These are phyloP conservation scores for Acanthoscelides obtectus DNA, from an alignment of 2,888 invertebrate species.

Conservation along the genomic window DNA sequence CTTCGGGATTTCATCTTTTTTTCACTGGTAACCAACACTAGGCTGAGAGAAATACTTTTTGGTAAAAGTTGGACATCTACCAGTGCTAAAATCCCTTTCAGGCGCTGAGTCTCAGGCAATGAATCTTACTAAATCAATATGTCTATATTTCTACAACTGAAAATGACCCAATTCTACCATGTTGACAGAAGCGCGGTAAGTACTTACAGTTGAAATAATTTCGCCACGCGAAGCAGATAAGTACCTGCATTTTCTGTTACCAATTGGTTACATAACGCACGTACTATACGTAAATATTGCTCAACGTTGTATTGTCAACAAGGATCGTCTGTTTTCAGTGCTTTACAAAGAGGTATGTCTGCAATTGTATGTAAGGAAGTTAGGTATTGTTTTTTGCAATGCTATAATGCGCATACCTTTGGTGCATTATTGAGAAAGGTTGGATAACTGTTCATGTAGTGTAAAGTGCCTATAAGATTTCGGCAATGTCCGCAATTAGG, in stretches of 20 bases:
- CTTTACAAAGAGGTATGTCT: not conserved
- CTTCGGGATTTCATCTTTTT: no score
- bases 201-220: not conserved
- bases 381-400: not conserved
- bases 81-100: no score
- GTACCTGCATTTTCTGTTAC: not conserved
- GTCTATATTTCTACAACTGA: not conserved
- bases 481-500: no score
- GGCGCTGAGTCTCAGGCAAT: no score
- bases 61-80: no score
- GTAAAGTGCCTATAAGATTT: no score
- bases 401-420: not conserved
- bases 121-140: no score
- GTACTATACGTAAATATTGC: not conserved
- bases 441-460: no score
- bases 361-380: not conserved
- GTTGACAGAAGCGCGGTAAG: not conserved
- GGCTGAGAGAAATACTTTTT: no score
- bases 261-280: not conserved
- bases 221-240: not conserved
- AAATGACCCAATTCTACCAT: not conserved
- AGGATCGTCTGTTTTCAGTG: not conserved
- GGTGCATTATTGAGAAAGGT: not conserved
- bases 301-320: not conserved
- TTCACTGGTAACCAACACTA: no score